Percentiles rank a stretch among this genome's conserved stretches.
phyloP scores from a whole-genome alignment of 2,797 vertebrate genomes.

The Gila robusta region DNA sequence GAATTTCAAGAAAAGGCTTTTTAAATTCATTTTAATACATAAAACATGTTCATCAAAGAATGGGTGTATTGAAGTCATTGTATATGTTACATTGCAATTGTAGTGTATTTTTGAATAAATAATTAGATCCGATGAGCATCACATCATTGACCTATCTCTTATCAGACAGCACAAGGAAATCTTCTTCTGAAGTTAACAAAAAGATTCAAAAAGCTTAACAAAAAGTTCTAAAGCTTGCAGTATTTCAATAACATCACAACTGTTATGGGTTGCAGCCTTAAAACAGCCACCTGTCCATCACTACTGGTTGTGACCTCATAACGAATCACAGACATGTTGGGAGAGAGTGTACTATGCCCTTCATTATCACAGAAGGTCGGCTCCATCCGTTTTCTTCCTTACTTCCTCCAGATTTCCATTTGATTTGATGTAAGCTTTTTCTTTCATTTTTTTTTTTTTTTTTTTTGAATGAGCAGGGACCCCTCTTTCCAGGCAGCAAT shows the following conservation, averaged over 20 bases:
- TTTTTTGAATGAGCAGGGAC: conserved; percentile 45
- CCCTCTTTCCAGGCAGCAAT: conserved; percentile 72
- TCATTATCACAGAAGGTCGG: conserved; percentile 67
- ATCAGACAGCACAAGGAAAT: neutral
- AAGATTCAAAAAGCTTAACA: too few species aligned
- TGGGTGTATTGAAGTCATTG: neutral
- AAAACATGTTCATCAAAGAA: neutral
- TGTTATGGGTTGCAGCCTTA: neutral
- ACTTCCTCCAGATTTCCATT: conserved; percentile 72
- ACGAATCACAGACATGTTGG: conserved; percentile 22
- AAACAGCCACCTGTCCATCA: conserved; percentile 40
- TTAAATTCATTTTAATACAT: neutral
- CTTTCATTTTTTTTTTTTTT: neutral
- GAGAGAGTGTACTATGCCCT: conserved; percentile 44
- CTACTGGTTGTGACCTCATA: conserved; percentile 38
- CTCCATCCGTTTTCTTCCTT: conserved; percentile 67
- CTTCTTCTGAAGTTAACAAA: neutral
- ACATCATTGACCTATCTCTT: neutral
- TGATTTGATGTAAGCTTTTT: conserved; percentile 65
- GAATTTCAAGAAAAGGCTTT: too few species aligned
- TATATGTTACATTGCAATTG: neutral
- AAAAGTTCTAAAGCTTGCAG: neutral
- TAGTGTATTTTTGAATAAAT: neutral
- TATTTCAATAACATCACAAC: neutral
- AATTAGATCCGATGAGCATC: neutral